Evolutionary conservation across 1,140 invertebrate genomes (phyloP), one percentile per base, ranked within the genome.

Genomic region (Drosophila ambigua): DNA sequence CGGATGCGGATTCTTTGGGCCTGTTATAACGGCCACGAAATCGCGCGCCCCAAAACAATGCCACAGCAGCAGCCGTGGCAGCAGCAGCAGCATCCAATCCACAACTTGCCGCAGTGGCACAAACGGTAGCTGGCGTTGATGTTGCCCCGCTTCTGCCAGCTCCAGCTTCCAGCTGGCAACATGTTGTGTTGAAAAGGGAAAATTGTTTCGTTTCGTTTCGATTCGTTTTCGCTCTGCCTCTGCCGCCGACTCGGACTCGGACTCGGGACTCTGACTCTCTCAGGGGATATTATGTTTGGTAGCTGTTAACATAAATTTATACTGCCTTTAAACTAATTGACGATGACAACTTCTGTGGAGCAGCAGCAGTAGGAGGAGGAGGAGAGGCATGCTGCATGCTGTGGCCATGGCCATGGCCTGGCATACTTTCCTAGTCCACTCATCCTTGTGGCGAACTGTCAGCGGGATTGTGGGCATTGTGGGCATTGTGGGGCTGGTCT

Each of bases 231-330:
- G 53, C 55, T 49, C 60, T 74, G 54, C 57, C 62, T 43, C 6
- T 11, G 11, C 11, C 6, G 11, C 31, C 8, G 2, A 35, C 2
- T 57, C 11, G 45, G 20, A 35, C 2, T 57, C 11, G 45, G 20
- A 16, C 16, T 16, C 16, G 16, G 16, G 16, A 16, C 16, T 16
- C 16, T 0, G 15, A n/a, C 48, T 65, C 31, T 64, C 59, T 57
- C 64, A 43, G 63, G 79, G 77, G 69, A 74, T 81, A 82, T 82
- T 71, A 82, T 74, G 79, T 74, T 80, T 82, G 74, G 26, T 51
- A 46, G 74, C 79, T 78, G 79, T 78, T 82, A 82, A 82, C 79
- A 82, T 82, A 78, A 82, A 82, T 82, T 82, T 82, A 78, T 82
- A 78, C 79, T 61, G 64, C 79, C 68, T 78, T 82, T 82, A 74